Evolutionary conservation across 2,888 invertebrate species (phyloP).

Genomic region (Tetheella fluctuosa): DNA sequence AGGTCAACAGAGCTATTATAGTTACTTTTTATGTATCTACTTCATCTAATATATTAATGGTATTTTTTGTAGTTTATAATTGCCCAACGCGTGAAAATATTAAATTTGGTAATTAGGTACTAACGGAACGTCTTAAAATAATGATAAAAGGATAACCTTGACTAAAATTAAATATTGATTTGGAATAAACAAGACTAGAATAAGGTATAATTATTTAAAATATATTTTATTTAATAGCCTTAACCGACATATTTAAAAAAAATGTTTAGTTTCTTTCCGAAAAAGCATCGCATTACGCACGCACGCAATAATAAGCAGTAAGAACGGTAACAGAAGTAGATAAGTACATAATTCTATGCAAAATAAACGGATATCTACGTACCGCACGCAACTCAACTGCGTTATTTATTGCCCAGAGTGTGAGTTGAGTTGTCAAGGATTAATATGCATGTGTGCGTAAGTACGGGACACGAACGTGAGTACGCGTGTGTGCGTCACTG

Average conservation of each 20-base stretch:
- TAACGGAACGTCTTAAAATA: no score
- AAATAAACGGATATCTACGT: constrained; percentile 51
- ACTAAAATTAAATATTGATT: no score
- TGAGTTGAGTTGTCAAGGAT: constrained; percentile 64
- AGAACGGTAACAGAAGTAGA: constrained; percentile 21
- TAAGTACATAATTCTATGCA: constrained; percentile 51
- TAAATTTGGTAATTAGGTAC: background rate
- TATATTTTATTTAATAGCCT: no score
- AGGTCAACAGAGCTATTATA: constrained; percentile 60
- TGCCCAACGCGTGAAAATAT: no score
- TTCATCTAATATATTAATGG: constrained; percentile 31
- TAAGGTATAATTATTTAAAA: no score
- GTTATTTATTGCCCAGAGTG: constrained; percentile 58
- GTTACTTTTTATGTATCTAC: constrained; percentile 46
- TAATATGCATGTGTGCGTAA: constrained; percentile 43
- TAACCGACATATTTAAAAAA: background rate
- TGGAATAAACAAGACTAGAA: no score
- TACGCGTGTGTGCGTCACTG: constrained; percentile 38
- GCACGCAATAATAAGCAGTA: background rate
- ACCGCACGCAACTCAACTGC: constrained; percentile 64
- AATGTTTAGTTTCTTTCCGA: background rate
- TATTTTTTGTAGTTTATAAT: background rate
- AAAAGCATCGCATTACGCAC: background rate
- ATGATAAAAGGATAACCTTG: no score
- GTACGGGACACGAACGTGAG: constrained; percentile 41